These are phyloP conservation scores for Peucedramus taeniatus DNA, from an alignment of 2,113 vertebrate species.

Conservation along the genomic window DNA sequence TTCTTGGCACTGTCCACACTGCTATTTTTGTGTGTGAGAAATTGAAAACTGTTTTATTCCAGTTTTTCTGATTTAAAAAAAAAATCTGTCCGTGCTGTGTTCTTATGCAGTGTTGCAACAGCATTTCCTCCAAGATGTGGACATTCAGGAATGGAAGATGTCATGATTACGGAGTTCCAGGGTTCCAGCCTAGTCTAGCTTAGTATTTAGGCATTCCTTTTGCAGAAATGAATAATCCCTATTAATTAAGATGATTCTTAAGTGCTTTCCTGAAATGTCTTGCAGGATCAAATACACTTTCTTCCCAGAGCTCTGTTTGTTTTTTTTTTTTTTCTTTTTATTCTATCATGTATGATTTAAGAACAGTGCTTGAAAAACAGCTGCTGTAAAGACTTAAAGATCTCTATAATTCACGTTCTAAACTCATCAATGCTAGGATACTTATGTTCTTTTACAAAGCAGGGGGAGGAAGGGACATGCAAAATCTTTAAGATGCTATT, in stretches of 20 bases:
- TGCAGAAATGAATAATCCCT: neutral
- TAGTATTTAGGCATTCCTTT: neutral
- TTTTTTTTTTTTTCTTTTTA: neutral
- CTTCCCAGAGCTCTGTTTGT: neutral
- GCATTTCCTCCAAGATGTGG: neutral
- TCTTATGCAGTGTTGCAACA: neutral
- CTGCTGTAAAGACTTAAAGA: neutral
- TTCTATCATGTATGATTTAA: conserved; percentile 1
- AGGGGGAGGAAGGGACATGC: neutral
- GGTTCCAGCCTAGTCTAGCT: neutral
- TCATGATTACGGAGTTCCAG: neutral
- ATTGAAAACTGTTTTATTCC: neutral
- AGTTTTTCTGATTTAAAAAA: neutral
- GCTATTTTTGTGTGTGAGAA: neutral
- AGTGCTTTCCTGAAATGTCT: neutral
- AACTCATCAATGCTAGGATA: neutral
- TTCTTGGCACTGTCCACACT: neutral
- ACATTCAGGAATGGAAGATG: neutral
- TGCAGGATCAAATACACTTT: neutral
- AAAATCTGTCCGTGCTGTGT: neutral
- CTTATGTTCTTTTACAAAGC: conserved; percentile 19
- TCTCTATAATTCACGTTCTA: conserved; percentile 15
- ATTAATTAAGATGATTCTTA: neutral
- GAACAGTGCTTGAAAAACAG: neutral
- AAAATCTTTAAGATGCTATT: neutral